Evolutionary conservation across 2,797 vertebrate species (phyloP), one percentile per base, ranked within the genome.

Genomic region (Sylvilagus floridanus): DNA sequence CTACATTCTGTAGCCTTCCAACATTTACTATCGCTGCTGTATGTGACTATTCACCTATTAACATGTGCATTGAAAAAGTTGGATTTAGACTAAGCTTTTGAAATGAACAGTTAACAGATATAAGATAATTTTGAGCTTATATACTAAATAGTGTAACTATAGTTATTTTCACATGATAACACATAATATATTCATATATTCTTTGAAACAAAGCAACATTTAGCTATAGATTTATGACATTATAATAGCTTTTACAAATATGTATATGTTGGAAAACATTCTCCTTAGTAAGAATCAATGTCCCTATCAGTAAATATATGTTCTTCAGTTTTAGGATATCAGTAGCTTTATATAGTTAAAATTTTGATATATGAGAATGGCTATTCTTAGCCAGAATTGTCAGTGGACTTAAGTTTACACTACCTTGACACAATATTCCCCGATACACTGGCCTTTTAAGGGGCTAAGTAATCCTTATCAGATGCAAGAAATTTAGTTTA

Each of bases 401-500:
- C 28, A 37, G 28, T 32, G n/a, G 8, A 63, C 65, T 84, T 87
- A 57, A 81, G 50, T 42, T 95, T 83, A 95, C 72, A 63, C 13
- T 85, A 75, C 68, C 8, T 73, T 79, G n/a, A 75, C 71, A 79
- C n/a, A 47, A 26, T 87, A 0, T 47, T 37, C 2, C 32, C 54
- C 63, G 30, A 79, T 82, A 62, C 88, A 86, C 54, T 77, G 26
- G 19, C 30, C 85, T 60, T 85, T 89, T 89, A 69, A 52, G 32
- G 5, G 71, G n/a, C 42, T 37, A 76, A 88, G 66, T 78, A 94
- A 92, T 95, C 87, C 7, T 87, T 75, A 60, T 50, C 47, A 65
- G 1, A 35, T 35, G 24, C 42, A 63, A 84, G 63, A 77, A 50
- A 85, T 19, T 68, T 78, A 10, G 5, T 87, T 52, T 78, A 50